Conservation (phyloP, 1,140 invertebrate genomes). For the Bombus cullumanus region DNA sequence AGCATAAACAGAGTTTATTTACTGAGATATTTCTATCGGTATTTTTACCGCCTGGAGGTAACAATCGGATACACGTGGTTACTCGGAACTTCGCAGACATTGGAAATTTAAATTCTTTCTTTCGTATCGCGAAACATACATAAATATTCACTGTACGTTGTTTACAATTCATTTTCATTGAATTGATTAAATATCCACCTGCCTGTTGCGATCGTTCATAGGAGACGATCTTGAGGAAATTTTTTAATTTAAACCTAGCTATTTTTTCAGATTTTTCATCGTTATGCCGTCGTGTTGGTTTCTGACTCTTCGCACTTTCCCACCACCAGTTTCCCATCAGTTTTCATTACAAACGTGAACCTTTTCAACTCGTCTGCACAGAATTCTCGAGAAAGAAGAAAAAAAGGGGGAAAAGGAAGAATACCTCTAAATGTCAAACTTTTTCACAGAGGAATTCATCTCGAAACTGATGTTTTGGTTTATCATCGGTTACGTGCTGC, state of each 20-base stretch:
- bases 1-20: conserved; percentile 15
- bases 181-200: neutral
- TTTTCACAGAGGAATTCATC: neutral
- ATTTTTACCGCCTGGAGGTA: neutral
- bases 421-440: too few species aligned
- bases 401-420: too few species aligned
- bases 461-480: neutral
- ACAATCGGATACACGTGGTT: neutral
- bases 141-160: conserved; percentile 12
- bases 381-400: too few species aligned
- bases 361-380: neutral
- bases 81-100: neutral
- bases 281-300: neutral
- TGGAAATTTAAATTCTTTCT: conserved; percentile 7
- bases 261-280: neutral
- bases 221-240: too few species aligned
- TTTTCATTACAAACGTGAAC: neutral
- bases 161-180: conserved; percentile 14
- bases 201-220: too few species aligned
- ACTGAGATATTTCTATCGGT: too few species aligned
- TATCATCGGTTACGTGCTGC: neutral
- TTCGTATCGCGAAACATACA: neutral
- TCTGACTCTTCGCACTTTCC: neutral
- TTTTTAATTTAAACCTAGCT: neutral
- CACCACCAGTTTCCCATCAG: too few species aligned